Conservation (phyloP, 2,888 invertebrate genomes). For the Bursaphelenchus okinawaensis region DNA sequence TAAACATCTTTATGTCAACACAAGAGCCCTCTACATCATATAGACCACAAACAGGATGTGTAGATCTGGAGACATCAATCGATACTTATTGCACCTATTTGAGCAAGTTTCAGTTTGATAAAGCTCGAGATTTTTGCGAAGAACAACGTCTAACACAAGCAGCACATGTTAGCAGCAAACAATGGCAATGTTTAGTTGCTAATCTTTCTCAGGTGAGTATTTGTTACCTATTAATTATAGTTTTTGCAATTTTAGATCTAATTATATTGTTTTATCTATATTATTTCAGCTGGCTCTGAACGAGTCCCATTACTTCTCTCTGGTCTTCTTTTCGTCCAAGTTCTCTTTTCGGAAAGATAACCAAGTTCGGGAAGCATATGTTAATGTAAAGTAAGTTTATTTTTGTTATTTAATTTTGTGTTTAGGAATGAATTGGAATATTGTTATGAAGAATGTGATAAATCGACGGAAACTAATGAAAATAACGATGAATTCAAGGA, state of each 20-base stretch:
- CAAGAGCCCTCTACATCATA: not conserved
- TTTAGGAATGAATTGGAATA: slow-evolving; percentile 6
- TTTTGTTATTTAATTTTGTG: not conserved
- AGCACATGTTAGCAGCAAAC: not conserved
- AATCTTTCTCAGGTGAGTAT: not conserved
- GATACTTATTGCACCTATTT: not conserved
- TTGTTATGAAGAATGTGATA: slow-evolving; percentile 1
- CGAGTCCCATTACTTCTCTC: slow-evolving; percentile 19
- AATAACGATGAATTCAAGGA: slow-evolving; percentile 7
- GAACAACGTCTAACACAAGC: not conserved
- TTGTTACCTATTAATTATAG: too few relatives aligned
- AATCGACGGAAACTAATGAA: slow-evolving; percentile 2
- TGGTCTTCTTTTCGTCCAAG: slow-evolving; percentile 23
- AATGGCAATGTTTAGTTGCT: not conserved
- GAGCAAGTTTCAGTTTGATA: slow-evolving; percentile 9
- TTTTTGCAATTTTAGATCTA: not conserved
- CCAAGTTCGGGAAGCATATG: slow-evolving; percentile 18
- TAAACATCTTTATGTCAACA: too few relatives aligned
- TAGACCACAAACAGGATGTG: not conserved
- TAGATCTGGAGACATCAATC: not conserved
- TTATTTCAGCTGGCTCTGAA: slow-evolving; percentile 18
- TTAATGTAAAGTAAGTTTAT: slow-evolving; percentile 9
- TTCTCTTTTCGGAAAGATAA: slow-evolving; percentile 30
- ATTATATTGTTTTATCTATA: too few relatives aligned
- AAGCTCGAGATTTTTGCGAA: slow-evolving; percentile 5